A percentile compares a stretch with the other conserved stretches of the same genome.
Conservation (phyloP, 2,113 vertebrate genomes). For the Myotis brandtii region DNA sequence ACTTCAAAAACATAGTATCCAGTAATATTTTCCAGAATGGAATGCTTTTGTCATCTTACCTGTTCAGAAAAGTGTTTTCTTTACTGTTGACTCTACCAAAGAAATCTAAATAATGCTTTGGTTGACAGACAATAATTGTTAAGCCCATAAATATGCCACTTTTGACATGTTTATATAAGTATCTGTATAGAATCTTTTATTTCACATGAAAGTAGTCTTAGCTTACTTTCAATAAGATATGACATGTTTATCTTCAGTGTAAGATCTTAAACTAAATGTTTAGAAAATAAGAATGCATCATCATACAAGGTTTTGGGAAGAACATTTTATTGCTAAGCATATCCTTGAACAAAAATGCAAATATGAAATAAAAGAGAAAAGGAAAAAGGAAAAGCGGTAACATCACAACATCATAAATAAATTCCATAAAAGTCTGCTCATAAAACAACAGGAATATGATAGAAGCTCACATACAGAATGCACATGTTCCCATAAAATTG, state of each 20-base stretch:
- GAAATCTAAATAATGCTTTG: neutral
- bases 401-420: conserved; percentile 90
- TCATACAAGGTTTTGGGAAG: conserved; percentile 92
- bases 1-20: neutral
- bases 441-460: conserved; percentile 88
- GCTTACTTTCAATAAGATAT: neutral
- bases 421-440: conserved; percentile 86
- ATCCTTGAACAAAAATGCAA: conserved; percentile 94
- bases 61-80: conserved; percentile 1
- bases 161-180: conserved; percentile 2
- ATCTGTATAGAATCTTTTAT: conserved; percentile 13
- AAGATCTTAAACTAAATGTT: conserved; percentile 45
- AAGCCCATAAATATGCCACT: neutral
- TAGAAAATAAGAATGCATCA: conserved; percentile 82
- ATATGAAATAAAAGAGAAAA: conserved; percentile 87
- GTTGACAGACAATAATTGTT: neutral
- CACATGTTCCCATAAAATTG: conserved; percentile 89
- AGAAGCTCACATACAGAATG: conserved; percentile 89
- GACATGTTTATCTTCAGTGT: neutral
- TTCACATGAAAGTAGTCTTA: neutral
- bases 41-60: conserved; percentile 39
- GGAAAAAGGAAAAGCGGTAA: conserved; percentile 87
- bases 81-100: neutral
- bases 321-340: conserved; percentile 99
- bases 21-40: conserved; percentile 3